Evolutionary conservation across 2,797 vertebrate genomes (phyloP).

Genomic region (Chelon auratus): DNA sequence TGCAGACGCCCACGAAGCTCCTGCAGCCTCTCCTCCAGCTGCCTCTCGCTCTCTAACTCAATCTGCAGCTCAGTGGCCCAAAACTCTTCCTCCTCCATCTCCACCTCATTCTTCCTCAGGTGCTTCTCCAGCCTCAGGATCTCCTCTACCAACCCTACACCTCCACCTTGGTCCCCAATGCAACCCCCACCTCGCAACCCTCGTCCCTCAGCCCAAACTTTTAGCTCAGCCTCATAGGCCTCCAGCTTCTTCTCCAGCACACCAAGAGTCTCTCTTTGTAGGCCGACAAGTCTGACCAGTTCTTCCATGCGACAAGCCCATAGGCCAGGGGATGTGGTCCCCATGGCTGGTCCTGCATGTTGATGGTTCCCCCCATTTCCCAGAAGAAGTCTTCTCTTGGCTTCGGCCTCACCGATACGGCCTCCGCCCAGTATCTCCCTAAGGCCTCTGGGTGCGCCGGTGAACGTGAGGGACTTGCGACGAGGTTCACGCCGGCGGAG

Average conservation of each 20-base stretch:
- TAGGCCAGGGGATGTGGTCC: conserved; percentile 71
- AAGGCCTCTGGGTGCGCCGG: conserved; percentile 92
- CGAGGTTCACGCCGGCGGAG: conserved; percentile 94
- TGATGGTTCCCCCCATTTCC: conserved; percentile 78
- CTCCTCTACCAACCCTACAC: conserved; percentile 87
- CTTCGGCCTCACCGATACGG: conserved; percentile 83
- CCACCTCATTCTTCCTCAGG: conserved; percentile 93
- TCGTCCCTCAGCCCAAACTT: conserved; percentile 86
- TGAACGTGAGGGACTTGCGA: conserved; percentile 96
- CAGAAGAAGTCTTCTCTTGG: conserved; percentile 88
- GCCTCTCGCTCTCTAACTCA: conserved; percentile 95
- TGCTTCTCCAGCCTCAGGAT: conserved; percentile 92
- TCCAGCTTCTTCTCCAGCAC: conserved; percentile 91
- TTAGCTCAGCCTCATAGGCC: conserved; percentile 89
- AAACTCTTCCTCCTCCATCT: conserved; percentile 98
- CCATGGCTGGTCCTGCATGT: conserved; percentile 56
- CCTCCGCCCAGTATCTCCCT: conserved; percentile 92
- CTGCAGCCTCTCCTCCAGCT: conserved; percentile 94
- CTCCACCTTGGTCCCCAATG: conserved; percentile 59
- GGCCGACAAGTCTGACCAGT: conserved; percentile 88
- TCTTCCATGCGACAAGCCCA: conserved; percentile 88
- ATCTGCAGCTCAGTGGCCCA: conserved; percentile 98
- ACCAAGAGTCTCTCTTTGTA: conserved; percentile 93
- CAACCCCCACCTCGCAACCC: conserved; percentile 64
- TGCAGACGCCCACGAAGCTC: conserved; percentile 89